phyloP scores from a whole-genome alignment of 1,140 invertebrate genomes.

The Penaeus chinensis region DNA sequence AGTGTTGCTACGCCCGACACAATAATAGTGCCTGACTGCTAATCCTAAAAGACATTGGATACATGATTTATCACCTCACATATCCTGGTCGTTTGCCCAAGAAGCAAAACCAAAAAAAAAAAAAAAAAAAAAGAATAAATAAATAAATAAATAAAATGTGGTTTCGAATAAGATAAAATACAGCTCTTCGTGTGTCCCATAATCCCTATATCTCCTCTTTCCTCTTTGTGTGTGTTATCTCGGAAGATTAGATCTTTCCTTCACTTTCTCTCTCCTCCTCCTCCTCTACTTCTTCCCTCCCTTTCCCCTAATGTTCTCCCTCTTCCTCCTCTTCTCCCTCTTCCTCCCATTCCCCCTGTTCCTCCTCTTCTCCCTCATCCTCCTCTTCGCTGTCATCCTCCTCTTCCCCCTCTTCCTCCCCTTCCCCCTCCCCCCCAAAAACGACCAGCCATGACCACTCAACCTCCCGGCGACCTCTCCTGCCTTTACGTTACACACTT shows the following conservation, averaged over 20 bases:
- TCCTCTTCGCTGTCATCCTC: not conserved
- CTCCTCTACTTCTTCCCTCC: not conserved
- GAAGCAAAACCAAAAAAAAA: no score
- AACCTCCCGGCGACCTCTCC: not conserved
- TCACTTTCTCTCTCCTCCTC: not conserved
- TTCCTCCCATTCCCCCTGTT: not conserved
- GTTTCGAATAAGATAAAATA: no score
- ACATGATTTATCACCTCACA: no score
- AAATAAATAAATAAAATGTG: no score
- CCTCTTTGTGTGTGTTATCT: no score
- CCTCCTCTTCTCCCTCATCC: not conserved
- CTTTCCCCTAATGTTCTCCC: not conserved
- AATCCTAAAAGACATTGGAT: not conserved
- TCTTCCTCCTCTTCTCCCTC: not conserved
- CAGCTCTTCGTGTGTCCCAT: no score
- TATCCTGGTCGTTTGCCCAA: no score
- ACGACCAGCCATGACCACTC: constrained; percentile 10
- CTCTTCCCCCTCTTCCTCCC: not conserved
- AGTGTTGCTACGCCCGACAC: no score
- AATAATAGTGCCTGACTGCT: not conserved
- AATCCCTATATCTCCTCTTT: no score
- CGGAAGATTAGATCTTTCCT: no score
- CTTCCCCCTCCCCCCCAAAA: not conserved
- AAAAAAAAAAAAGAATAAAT: no score
- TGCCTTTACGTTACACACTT: not conserved